Base-by-base conservation (phyloP, 1,140 invertebrate species). In the Trigoniulus corallinus region DNA sequence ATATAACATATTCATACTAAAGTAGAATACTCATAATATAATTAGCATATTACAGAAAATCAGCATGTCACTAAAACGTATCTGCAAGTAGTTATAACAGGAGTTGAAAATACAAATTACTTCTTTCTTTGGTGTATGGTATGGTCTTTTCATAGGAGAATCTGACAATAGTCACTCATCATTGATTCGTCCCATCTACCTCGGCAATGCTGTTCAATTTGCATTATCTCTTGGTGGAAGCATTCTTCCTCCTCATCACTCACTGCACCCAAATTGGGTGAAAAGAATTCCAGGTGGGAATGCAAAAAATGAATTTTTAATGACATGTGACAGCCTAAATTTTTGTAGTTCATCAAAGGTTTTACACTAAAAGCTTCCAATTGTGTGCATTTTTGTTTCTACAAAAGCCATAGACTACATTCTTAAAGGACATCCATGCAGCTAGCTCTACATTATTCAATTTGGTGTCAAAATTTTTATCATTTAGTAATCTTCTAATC, bases 201-300 rank as follows among this genome's bases (percentile, higher is more conserved):
- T 46, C 56, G 56, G 46, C 59, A 61, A n/a, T 55, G 7, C 23
- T 48, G 54, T 68, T n/a, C n/a, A n/a, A n/a, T n/a, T n/a, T n/a
- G n/a, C n/a, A n/a, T n/a, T n/a, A n/a, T n/a, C n/a, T n/a, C 65
- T 58, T 68, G 62, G 54, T 68, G 64, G 50, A 70, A 64, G 25
- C 56, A 47, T 47, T 66, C 61, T 27, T 54, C 53, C 29, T 61
- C 56, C 47, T 60, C 58, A 21, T 61, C 61, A 53, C 60, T 59
- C 13, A 61, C 50, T 34, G 47, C 58, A 37, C 54, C 58, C 15
- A 59, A 46, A 48, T 49, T 54, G 43, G 48, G 20, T 44, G 53
- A 34, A 48, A 39, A 68, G 41, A 63, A 61, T 47, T 62, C 61
- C 53, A 71, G 50, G n/a, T n/a, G n/a, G n/a, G n/a, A n/a, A n/a